These are phyloP conservation scores for Cathartes aura DNA, from an alignment of 2,113 vertebrate genomes.

Conservation along the genomic window DNA sequence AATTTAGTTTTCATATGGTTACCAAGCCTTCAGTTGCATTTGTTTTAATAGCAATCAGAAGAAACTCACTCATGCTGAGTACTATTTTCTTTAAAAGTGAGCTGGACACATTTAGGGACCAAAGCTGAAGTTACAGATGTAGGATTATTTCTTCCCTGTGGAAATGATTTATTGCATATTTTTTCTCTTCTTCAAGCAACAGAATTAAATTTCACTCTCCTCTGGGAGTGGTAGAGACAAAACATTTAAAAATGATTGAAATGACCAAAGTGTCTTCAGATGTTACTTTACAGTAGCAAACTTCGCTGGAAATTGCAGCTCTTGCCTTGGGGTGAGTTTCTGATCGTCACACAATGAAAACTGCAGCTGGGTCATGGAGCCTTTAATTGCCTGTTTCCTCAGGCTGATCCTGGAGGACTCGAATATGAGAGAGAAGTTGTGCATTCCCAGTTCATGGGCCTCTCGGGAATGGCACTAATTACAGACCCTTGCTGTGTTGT, in stretches of 20 bases:
- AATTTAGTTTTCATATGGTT: background rate
- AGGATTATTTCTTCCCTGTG: background rate
- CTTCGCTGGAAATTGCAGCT: background rate
- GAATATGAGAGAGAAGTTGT: background rate
- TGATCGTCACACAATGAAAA: background rate
- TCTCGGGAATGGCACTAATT: background rate
- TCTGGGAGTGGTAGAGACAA: background rate
- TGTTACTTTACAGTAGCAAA: background rate
- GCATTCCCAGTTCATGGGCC: background rate
- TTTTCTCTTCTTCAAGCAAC: background rate
- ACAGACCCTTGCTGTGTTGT: background rate
- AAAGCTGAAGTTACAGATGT: background rate
- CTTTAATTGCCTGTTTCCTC: background rate
- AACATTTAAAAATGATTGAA: background rate
- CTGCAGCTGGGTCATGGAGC: background rate
- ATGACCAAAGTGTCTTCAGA: background rate
- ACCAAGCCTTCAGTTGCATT: background rate
- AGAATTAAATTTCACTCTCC: background rate
- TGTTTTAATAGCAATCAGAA: background rate
- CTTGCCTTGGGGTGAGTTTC: background rate
- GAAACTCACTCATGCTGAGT: background rate
- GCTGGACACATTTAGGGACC: background rate
- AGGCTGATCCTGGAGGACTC: background rate
- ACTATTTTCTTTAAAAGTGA: background rate
- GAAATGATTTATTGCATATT: background rate